These are phyloP conservation scores for Camelus dromedarius DNA, from an alignment of 2,113 vertebrate species.

Conservation along the genomic window DNA sequence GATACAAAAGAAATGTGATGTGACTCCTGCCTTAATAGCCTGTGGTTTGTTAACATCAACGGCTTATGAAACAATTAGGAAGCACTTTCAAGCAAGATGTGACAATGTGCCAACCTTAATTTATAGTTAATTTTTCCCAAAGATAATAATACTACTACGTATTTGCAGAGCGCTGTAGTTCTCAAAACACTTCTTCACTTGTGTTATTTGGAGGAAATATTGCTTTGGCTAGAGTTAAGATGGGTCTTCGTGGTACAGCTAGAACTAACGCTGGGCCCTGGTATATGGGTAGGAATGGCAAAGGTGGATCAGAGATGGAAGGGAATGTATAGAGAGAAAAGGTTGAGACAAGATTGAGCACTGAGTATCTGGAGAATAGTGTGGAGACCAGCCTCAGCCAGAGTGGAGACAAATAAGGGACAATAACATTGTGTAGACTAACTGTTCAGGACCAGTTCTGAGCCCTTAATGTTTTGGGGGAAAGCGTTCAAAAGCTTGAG, in stretches of 20 bases:
- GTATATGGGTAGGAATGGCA: not conserved
- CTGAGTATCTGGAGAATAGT: not conserved
- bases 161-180: not conserved
- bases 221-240: not conserved
- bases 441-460: not conserved
- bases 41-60: conserved; percentile 19
- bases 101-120: not conserved
- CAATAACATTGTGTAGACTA: not conserved
- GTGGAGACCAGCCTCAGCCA: not conserved
- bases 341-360: not conserved
- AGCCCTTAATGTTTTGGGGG: not conserved
- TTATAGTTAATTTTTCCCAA: not conserved
- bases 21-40: not conserved
- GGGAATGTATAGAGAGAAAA: not conserved
- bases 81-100: conserved; percentile 18
- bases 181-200: not conserved
- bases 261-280: not conserved
- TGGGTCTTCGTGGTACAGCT: not conserved
- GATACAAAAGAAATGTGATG: not conserved
- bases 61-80: conserved; percentile 31
- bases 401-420: not conserved
- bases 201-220: not conserved
- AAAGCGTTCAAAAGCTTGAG: conserved; percentile 11
- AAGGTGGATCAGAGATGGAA: not conserved
- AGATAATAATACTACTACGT: not conserved